phyloP scores from a whole-genome alignment of 2,113 vertebrate genomes.

The Paradoxurus hermaphroditus region DNA sequence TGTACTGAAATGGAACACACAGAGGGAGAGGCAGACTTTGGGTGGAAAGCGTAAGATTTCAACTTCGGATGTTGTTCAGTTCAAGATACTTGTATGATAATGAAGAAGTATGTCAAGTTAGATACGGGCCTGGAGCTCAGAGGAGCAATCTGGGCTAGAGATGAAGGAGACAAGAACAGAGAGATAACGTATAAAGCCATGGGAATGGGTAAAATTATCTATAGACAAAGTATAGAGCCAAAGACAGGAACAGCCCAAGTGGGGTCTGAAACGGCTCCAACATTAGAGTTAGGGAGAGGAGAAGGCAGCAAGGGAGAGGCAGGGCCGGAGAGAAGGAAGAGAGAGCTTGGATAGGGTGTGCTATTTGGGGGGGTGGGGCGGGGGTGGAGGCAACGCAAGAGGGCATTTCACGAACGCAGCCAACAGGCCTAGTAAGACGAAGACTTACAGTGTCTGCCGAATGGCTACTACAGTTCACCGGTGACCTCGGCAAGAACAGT shows the following conservation, averaged over 20 bases:
- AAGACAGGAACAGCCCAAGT: neutral
- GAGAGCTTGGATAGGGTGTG: too few species aligned
- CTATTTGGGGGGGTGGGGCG: neutral
- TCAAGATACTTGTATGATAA: neutral
- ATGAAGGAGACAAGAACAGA: neutral
- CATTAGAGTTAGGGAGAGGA: neutral
- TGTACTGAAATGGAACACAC: neutral
- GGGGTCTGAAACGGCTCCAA: neutral
- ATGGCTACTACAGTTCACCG: neutral
- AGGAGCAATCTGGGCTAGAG: neutral
- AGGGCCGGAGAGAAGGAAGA: neutral
- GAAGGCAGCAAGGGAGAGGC: neutral
- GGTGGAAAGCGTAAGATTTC: neutral
- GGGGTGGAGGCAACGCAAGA: neutral
- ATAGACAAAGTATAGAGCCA: neutral
- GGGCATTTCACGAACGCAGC: neutral
- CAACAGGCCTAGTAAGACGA: neutral
- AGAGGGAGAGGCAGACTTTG: neutral
- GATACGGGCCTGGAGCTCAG: neutral
- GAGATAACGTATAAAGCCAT: neutral
- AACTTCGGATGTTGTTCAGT: neutral
- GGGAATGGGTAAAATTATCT: neutral
- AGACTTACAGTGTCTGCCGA: neutral
- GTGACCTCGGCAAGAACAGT: neutral
- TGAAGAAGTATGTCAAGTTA: neutral